Evolutionary conservation across 2,113 vertebrate genomes (phyloP), one percentile per base, ranked within the genome.

Genomic region (Bucco capensis): DNA sequence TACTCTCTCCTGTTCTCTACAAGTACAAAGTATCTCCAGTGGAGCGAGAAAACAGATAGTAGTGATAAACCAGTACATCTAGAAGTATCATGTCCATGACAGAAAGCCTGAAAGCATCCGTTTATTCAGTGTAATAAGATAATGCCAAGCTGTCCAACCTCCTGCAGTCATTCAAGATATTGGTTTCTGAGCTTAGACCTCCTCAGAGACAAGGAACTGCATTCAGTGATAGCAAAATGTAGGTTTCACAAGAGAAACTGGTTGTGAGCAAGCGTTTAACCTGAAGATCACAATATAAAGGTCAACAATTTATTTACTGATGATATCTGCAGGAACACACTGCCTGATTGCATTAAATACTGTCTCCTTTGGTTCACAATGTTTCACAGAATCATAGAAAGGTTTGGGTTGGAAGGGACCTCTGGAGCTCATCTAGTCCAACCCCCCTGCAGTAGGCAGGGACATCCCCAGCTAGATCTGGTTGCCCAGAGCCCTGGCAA

Each of bases 281-380:
- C 49, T 78, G 86, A 88, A 84, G 65, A 94, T 75, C 78, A 81
- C 10, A 57, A 82, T 65, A 93, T 75, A 91, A 92, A 84, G 73
- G 83, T 88, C 77, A 95, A 37, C 57, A 77, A 90, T 88, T 90
- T 93, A 75, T 91, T 94, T 93, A 92, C 73, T 56, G 73, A 67
- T 61, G 70, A 78, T 33, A 35, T 79, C 77, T 90, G 58, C 5
- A 10, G 70, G 28, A 93, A 62, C 54, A 76, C 14, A 33, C 15
- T 2, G 13, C 14, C 66, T 75, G 67, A 82, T 70, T 69, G 54
- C 37, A 86, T 94, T 85, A 90, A 86, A 86, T 70, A 57, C 30
- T 37, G 27, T 50, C 35, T 78, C 31, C 47, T 71, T 76, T 80
- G 66, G 24, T 57, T 70, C 61, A n/a, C n/a, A n/a, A n/a, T n/a